These are phyloP conservation scores for Arremon aurantiirostris DNA, from an alignment of 2,797 vertebrate genomes.

Conservation along the genomic window DNA sequence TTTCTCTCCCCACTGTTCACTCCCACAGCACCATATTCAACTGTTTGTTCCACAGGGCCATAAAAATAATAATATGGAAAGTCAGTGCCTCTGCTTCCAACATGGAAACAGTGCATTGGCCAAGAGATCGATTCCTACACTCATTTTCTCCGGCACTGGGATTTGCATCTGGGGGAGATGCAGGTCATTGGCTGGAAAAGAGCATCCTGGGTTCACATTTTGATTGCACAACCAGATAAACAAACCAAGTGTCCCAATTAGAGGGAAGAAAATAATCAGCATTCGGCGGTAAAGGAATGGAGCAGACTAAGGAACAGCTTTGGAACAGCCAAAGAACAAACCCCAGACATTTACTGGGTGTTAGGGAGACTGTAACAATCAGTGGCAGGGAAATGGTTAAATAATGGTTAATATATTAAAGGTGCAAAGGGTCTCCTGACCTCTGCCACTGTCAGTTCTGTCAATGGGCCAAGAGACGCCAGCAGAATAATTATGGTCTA, in stretches of 20 bases:
- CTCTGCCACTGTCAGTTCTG: constrained; percentile 53
- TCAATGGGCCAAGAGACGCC: constrained; percentile 28
- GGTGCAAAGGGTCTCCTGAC: constrained; percentile 40
- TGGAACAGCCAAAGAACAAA: constrained; percentile 28
- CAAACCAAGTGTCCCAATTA: constrained; percentile 39
- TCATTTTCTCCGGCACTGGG: constrained; percentile 32
- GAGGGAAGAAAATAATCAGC: constrained; percentile 33
- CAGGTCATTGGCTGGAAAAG: constrained; percentile 40
- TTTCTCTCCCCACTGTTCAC: not conserved
- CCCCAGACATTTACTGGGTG: not conserved
- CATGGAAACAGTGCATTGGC: not conserved
- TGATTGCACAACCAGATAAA: constrained; percentile 40
- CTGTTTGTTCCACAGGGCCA: constrained; percentile 27
- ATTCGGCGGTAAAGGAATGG: not conserved
- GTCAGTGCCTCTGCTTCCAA: constrained; percentile 10
- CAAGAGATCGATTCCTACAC: constrained; percentile 19
- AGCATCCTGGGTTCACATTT: not conserved
- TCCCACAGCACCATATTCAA: not conserved
- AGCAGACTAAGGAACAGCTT: not conserved
- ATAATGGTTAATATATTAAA: constrained; percentile 1
- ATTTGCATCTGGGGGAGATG: constrained; percentile 32
- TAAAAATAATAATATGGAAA: constrained; percentile 51
- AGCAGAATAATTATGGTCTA: constrained; percentile 58
- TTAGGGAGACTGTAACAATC: not conserved
- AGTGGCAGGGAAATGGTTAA: constrained; percentile 37